phyloP scores from a whole-genome alignment of 2,888 invertebrate genomes.

The Suillia variegata region DNA sequence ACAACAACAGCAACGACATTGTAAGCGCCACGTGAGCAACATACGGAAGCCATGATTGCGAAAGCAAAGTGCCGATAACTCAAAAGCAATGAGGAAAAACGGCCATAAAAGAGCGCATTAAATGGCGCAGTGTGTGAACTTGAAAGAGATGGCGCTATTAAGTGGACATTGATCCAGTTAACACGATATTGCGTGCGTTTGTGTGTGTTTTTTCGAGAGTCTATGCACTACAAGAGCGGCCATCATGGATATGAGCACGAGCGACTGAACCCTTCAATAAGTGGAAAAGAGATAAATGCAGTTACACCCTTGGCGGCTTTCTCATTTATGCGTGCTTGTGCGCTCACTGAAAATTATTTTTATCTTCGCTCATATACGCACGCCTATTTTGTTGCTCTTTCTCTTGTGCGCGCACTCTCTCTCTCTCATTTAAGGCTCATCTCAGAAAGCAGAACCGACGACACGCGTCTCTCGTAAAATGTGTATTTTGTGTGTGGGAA shows the following conservation, averaged over 20 bases:
- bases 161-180: constrained; percentile 13
- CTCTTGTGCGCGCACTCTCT: constrained; percentile 12
- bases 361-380: no score
- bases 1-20: constrained; percentile 16
- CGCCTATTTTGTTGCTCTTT: constrained; percentile 17
- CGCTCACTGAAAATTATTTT: background rate
- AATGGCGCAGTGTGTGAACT: constrained; percentile 22
- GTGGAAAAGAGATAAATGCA: background rate
- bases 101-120: constrained; percentile 29
- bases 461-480: constrained; percentile 40
- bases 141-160: constrained; percentile 35
- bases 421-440: no score
- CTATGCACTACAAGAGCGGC: constrained; percentile 6
- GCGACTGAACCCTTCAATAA: constrained; percentile 37
- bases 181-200: background rate
- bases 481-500: constrained; percentile 41
- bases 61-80: constrained; percentile 56
- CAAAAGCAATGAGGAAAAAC: constrained; percentile 40
- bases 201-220: background rate
- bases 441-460: no score
- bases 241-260: constrained; percentile 31
- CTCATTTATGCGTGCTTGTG: no score
- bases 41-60: constrained; percentile 62
- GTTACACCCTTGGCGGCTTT: no score
- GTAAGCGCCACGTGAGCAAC: constrained; percentile 33